Base-by-base conservation (phyloP, 1,140 invertebrate genomes). In the Hyles vespertilio region DNA sequence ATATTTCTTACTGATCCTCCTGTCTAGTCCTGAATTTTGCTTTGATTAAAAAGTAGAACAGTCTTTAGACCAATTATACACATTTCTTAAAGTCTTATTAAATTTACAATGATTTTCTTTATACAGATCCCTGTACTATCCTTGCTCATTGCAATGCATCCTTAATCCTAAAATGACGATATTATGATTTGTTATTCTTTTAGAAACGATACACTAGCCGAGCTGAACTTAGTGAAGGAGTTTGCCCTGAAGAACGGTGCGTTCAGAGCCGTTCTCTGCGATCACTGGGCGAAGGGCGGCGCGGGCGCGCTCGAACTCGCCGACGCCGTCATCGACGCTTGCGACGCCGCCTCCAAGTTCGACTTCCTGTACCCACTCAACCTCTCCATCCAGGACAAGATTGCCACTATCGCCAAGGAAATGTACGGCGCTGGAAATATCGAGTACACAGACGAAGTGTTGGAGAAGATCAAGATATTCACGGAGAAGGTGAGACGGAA, bases 341-440 rank as follows among this genome's bases (percentile, higher is more conserved):
- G 94, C 66, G 80, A 92, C 12, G 72, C 92, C 46, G 81, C 91
- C 0, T 92, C 87, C 50, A 85, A 91, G 32, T 96, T 94, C 78
- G 90, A 93, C 69, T 95, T 97, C 72, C 89, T 99, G 0, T 99
- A 99, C 80, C 91, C 95, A n/a, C 81, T 98, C 5, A 84, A 94
- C 66, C 59, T 93, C 11, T 89, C 95, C 22, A 93, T 99, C 44
- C 92, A 94, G 70, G 93, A 96, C 2, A 99, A 99, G 90, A 98
- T 99, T 53, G 90, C 92, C 70, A 94, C 84, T 10, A 98, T 99
- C 77, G 97, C 98, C 0, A 93, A 91, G 65, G 94, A 98, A 84
- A 99, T 99, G 92, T 99, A 99, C 81, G 98, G 98, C n/a, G 98
- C 98, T 51, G 95, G 93, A 51, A 91, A 94, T 51, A 92, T 99